A percentile compares a stretch with the other conserved stretches of the same genome.
phyloP scores from a whole-genome alignment of 1,140 invertebrate species.

The Thalassaphorura encarpata region DNA sequence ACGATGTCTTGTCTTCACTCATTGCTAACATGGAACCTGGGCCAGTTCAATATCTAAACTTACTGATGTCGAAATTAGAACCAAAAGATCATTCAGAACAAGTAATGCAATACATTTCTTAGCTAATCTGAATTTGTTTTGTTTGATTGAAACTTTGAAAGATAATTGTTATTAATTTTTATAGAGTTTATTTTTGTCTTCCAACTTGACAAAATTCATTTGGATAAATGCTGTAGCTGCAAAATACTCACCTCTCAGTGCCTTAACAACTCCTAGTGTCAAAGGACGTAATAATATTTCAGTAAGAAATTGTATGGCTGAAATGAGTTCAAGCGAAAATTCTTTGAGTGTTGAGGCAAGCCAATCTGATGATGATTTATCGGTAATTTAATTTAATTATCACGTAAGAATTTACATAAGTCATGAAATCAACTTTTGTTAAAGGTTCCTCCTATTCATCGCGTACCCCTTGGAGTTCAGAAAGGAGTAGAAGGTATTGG shows the following conservation, averaged over 20 bases:
- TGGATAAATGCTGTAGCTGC: constrained; percentile 28
- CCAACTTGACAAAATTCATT: constrained; percentile 62
- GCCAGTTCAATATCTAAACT: constrained; percentile 77
- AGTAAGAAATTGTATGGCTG: constrained; percentile 8
- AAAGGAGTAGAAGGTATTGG: neutral
- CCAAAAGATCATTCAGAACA: constrained; percentile 87
- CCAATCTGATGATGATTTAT: constrained; percentile 26
- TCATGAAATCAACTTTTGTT: neutral
- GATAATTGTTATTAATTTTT: constrained; percentile 30
- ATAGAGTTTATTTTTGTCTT: constrained; percentile 75
- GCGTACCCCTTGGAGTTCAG: no score
- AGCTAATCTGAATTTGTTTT: neutral
- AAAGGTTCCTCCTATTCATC: neutral
- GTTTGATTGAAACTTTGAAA: no score
- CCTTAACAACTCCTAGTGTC: neutral
- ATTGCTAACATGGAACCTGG: constrained; percentile 80
- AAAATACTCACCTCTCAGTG: constrained; percentile 6
- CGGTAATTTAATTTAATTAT: neutral
- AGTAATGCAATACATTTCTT: no score
- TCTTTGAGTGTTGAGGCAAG: constrained; percentile 34
- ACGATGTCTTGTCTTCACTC: constrained; percentile 76
- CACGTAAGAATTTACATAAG: neutral
- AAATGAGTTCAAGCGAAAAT: constrained; percentile 30
- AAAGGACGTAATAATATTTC: neutral
- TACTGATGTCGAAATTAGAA: constrained; percentile 68